These are phyloP conservation scores for Oreochromis tanganicae DNA, from an alignment of 2,113 vertebrate species.

Conservation along the genomic window DNA sequence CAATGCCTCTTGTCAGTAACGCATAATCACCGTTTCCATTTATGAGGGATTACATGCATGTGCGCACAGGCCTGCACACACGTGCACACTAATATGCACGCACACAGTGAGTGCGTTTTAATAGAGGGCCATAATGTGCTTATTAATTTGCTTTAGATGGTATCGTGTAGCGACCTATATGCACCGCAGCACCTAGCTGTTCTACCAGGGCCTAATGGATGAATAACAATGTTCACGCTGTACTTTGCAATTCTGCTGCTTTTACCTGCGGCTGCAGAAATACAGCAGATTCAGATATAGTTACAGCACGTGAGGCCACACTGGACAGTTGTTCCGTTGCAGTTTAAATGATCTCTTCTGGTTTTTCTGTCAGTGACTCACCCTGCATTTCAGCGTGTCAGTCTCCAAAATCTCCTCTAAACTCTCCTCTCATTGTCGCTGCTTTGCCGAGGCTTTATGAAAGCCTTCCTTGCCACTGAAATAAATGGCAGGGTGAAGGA, in stretches of 20 bases:
- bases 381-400: neutral
- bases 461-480: constrained; percentile 20
- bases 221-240: neutral
- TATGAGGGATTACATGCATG: constrained; percentile 55
- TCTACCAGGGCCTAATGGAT: neutral
- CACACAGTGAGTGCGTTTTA: constrained; percentile 2
- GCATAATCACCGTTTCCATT: constrained; percentile 63
- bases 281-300: neutral
- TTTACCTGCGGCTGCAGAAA: neutral
- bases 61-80: neutral
- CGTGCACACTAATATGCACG: neutral
- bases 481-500: constrained; percentile 14
- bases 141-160: constrained; percentile 49
- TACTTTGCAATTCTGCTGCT: neutral
- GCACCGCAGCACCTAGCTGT: neutral
- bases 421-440: constrained; percentile 26
- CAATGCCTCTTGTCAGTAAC: constrained; percentile 64
- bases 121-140: constrained; percentile 30
- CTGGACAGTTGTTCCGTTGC: neutral
- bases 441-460: constrained; percentile 4
- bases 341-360: neutral
- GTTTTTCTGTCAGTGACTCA: neutral
- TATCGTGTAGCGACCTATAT: neutral
- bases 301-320: neutral
- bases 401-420: constrained; percentile 28